Base-by-base conservation (phyloP, 2,113 vertebrate species). In the Myotis lucifugus region DNA sequence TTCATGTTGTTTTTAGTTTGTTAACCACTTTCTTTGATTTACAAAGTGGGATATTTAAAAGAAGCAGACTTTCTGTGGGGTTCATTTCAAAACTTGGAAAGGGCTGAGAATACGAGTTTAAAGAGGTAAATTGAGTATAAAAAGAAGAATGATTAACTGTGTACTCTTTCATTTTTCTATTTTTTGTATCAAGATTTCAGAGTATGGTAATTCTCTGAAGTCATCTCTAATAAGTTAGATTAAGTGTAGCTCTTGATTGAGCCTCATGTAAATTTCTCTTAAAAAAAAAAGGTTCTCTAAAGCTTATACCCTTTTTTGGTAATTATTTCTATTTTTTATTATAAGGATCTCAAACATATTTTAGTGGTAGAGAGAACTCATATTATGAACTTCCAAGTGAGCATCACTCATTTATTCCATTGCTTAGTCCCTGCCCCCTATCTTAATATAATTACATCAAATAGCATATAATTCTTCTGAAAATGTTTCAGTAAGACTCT, bases 21-120 rank as follows among this genome's bases (percentile, higher is more conserved):
- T 78, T 85, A 52, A 48, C 14, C 61, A 70, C 34, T 88, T 84
- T 77, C 77, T 88, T 84, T 88, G 78, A 78, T 90, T 90, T 90
- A 74, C 32, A 61, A 78, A 78, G 61, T 88, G 85, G 48, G 34
- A 59, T 9, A 50, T 84, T 82, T 64, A 84, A 61, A 92, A 88
- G 14, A 92, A 84, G 14, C 46, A 52, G 59, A n/a, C 17, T 76
- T 85, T 79, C 34, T 72, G 27, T 79, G 14, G 48, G 61, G 18
- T 59, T 78, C 81, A 85, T 90, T 90, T 94, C 64, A 70, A 74
- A 46, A 69, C 19, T 67, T 23, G 76, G 25, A 34, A 87, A 73
- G 48, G 25, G 32, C 59, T 25, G 85, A 66, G 12, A 85, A 48
- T 56, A 66, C 42, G 52, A 88, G 3, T 61, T 94, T 94, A 66